These are phyloP conservation scores for Lycaon pictus DNA, from an alignment of 2,113 vertebrate genomes.

Conservation along the genomic window DNA sequence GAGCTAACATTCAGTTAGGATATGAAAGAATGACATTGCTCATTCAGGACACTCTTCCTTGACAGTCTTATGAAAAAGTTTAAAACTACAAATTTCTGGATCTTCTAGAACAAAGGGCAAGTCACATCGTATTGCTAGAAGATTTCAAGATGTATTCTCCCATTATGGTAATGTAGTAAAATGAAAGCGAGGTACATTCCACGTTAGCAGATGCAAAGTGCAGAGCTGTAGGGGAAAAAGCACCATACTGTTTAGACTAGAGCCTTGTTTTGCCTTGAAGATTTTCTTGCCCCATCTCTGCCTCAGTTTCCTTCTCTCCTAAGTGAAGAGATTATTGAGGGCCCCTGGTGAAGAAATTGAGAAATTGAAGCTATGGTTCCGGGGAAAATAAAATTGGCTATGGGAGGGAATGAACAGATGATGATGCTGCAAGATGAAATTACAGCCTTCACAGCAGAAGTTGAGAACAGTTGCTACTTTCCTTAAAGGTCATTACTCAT, in stretches of 20 bases:
- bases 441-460: constrained; percentile 55
- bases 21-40: constrained; percentile 8
- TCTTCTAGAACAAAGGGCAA: background rate
- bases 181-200: background rate
- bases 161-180: background rate
- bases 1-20: background rate
- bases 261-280: background rate
- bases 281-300: background rate
- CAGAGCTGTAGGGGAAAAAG: constrained; percentile 37
- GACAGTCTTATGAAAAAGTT: background rate
- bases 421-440: constrained; percentile 46
- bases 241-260: background rate
- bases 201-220: background rate
- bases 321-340: background rate
- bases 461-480: constrained; percentile 63
- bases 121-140: background rate
- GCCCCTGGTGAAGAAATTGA: background rate
- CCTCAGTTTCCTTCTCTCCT: constrained; percentile 28
- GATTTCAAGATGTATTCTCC: constrained; percentile 17
- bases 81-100: background rate
- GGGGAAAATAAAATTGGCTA: constrained; percentile 71
- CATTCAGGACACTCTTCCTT: background rate
- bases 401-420: constrained; percentile 76
- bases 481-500: constrained; percentile 77
- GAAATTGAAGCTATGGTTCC: constrained; percentile 44